phyloP scores from a whole-genome alignment of 2,113 vertebrate genomes.

The Shinisaurus crocodilurus region DNA sequence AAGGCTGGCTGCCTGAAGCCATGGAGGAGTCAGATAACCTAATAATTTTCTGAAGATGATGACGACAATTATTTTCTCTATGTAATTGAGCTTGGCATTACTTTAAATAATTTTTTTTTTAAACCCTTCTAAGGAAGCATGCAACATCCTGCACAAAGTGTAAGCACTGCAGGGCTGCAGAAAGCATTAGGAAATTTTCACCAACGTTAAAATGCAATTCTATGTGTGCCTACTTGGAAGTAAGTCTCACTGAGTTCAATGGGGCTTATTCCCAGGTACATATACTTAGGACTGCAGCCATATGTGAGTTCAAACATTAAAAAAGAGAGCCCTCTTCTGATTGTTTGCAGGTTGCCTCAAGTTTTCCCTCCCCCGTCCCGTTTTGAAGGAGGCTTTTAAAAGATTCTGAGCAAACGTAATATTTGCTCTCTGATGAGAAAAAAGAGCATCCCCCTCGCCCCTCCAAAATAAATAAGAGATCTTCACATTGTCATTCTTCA shows the following conservation, averaged over 20 bases:
- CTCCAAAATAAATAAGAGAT: conserved; percentile 32
- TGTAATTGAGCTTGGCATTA: conserved; percentile 33
- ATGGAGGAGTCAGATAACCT: conserved; percentile 16
- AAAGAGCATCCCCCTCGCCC: neutral
- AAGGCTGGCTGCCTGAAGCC: conserved; percentile 27
- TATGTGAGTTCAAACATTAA: conserved; percentile 17
- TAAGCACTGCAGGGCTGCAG: neutral
- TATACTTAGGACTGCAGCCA: neutral
- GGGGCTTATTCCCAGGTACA: neutral
- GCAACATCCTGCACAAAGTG: conserved; percentile 2
- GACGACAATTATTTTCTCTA: conserved; percentile 9
- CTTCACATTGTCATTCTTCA: neutral
- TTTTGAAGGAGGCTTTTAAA: conserved; percentile 14
- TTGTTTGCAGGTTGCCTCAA: neutral
- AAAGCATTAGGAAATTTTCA: conserved; percentile 34
- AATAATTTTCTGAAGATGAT: conserved; percentile 23
- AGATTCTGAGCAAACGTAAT: conserved; percentile 30
- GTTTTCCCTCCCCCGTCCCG: neutral
- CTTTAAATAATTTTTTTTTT: neutral
- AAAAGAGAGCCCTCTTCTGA: conserved; percentile 25
- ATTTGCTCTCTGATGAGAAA: neutral
- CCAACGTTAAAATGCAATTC: neutral
- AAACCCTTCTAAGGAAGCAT: conserved; percentile 2
- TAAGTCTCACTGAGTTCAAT: neutral
- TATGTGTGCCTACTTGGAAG: neutral